These are phyloP conservation scores for Malurus leucopterus DNA, from an alignment of 2,797 vertebrate species.

Conservation along the genomic window DNA sequence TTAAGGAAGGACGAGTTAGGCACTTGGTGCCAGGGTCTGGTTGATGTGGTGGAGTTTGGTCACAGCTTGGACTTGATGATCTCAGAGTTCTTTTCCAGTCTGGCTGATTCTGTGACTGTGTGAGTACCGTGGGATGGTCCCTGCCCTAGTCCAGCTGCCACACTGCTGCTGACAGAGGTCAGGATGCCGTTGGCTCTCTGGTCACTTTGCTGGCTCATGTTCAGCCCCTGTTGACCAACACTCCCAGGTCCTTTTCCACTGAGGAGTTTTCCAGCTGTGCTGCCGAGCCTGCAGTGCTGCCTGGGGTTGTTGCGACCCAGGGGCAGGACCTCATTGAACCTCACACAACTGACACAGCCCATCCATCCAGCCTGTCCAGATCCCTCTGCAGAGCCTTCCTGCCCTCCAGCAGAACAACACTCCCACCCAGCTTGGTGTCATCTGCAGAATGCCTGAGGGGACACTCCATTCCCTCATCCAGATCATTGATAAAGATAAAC, in stretches of 20 bases:
- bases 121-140: neutral
- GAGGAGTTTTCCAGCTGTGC: neutral
- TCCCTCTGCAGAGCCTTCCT: neutral
- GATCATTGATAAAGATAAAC: neutral
- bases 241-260: neutral
- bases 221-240: neutral
- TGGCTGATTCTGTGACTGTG: neutral
- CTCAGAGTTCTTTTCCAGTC: neutral
- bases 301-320: fast-evolving
- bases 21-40: neutral
- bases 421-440: too few species aligned
- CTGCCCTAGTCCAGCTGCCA: neutral
- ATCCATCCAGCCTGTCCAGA: neutral
- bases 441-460: neutral
- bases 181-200: neutral
- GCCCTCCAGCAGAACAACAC: neutral
- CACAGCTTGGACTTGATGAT: neutral
- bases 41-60: neutral
- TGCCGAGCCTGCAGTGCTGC: fast-evolving
- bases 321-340: neutral
- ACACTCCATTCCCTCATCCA: fast-evolving
- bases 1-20: neutral
- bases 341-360: neutral
- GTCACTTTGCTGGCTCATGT: neutral
- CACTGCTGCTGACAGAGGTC: neutral